Base-by-base conservation (phyloP, 1,140 invertebrate genomes). In the Ctenoplectra terminalis region DNA sequence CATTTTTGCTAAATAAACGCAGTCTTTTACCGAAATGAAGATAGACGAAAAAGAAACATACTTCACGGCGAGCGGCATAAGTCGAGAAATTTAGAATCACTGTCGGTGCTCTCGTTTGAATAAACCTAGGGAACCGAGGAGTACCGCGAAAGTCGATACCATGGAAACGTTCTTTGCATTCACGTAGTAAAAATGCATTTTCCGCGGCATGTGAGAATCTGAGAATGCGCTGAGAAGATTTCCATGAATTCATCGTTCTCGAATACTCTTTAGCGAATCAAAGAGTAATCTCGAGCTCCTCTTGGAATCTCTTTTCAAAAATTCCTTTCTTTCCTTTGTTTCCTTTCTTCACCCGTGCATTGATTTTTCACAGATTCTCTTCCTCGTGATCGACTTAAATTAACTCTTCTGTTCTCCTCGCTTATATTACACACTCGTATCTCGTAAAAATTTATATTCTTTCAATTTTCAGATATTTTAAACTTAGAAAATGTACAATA, bases 231-330 rank as follows among this genome's bases (percentile, higher is more conserved):
- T 23, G 46, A 40, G 71, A 61, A 75, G 15, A 31, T 60, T n/a
- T 61, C 9, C 13, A n/a, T 4, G 4, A 40, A 9, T 9, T 40
- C 40, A 9, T 9, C 4, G 40, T 40, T 9, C 4, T 9, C 40
- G 40, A 40, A 40, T 40, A 9, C 40, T 29, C 48, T 63, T 80
- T 50, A 46, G 46, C 69, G 20, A 73, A 26, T 43, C 58, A 8
- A 43, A 31, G 29, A 26, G 29, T 43, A 56, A 37, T 56, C 46
- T 48, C n/a, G 20, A 54, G 17, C 8, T 2, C n/a, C 29, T 46
- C 15, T 23, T 23, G 5, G n/a, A 69, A 77, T 56, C 43, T 29
- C 11, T 17, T 23, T 76, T 43, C 34, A n/a, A 8, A 60, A 71
- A 50, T 58, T 58, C n/a, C 26, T 2, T 7, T 11, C 26, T 46